Percentiles rank a stretch among this genome's conserved stretches.
Conservation (phyloP, 2,113 vertebrate genomes). For the Oncorhynchus nerka region DNA sequence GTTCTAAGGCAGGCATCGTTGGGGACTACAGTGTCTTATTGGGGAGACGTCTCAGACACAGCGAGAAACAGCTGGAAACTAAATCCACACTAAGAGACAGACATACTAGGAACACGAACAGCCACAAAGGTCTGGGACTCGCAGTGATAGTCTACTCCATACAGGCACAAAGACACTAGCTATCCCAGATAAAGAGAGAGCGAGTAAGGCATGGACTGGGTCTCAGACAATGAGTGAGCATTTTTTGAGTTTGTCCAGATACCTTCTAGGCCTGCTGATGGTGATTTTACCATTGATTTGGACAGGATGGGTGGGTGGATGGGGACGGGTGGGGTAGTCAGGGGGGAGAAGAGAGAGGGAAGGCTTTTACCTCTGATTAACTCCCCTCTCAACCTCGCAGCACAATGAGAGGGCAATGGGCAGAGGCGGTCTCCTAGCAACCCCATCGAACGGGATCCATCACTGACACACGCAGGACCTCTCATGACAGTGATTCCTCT, state of each 20-base stretch:
- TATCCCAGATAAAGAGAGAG: slow-evolving; percentile 7
- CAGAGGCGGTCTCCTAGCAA: slow-evolving; percentile 63
- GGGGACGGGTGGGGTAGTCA: slow-evolving; percentile 16
- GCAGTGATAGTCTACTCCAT: too few relatives aligned
- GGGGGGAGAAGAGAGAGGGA: slow-evolving; percentile 8
- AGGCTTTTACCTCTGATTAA: slow-evolving; percentile 79
- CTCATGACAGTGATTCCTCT: slow-evolving; percentile 34
- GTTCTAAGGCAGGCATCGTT: background rate
- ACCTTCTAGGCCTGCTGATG: background rate
- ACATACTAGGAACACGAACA: background rate
- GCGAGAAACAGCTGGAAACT: background rate
- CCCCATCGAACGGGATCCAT: slow-evolving; percentile 63
- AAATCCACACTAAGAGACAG: background rate
- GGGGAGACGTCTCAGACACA: background rate
- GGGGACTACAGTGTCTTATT: background rate
- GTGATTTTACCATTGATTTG: slow-evolving; percentile 33
- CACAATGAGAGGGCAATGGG: slow-evolving; percentile 22
- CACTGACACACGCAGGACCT: slow-evolving; percentile 31
- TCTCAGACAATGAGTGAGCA: slow-evolving; percentile 38
- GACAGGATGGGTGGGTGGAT: slow-evolving; percentile 21
- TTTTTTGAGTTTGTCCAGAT: slow-evolving; percentile 57
- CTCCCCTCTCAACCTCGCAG: slow-evolving; percentile 38
- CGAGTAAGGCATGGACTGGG: background rate
- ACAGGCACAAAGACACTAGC: background rate
- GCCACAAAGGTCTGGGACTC: too few relatives aligned